Percentiles rank a stretch among this genome's conserved stretches.
Evolutionary conservation across 1,140 invertebrate species (phyloP).

Genomic region (Achroia grisella): DNA sequence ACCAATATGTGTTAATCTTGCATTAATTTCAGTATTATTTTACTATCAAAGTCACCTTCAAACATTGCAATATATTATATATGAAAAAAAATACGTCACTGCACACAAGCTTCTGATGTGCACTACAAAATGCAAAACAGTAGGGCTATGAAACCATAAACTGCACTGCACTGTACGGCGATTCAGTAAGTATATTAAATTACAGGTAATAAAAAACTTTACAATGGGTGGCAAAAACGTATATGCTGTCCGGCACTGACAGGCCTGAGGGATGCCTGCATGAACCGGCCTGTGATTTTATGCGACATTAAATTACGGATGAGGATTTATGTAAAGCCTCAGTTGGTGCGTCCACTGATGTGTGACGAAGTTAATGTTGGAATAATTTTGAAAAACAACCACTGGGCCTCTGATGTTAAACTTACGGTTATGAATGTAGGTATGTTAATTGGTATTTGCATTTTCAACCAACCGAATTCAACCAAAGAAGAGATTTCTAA

Average conservation of each 20-base stretch:
- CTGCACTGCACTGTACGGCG: slow-evolving; percentile 26
- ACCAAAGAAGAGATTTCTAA: too few relatives aligned
- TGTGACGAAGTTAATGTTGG: too few relatives aligned
- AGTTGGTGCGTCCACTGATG: background rate
- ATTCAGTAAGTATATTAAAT: slow-evolving; percentile 54
- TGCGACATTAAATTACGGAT: slow-evolving; percentile 38
- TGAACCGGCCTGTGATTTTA: slow-evolving; percentile 33
- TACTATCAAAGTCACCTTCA: too few relatives aligned
- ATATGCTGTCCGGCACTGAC: background rate
- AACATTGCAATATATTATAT: too few relatives aligned
- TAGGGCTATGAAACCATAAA: slow-evolving; percentile 41
- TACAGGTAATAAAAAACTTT: slow-evolving; percentile 42
- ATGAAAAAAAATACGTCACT: too few relatives aligned
- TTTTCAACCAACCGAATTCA: too few relatives aligned
- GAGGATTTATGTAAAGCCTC: slow-evolving; percentile 28
- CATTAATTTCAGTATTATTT: too few relatives aligned
- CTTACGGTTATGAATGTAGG: too few relatives aligned
- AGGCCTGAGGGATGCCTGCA: slow-evolving; percentile 26
- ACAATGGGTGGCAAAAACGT: slow-evolving; percentile 24
- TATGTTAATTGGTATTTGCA: too few relatives aligned
- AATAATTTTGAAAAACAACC: background rate
- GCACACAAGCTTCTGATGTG: background rate
- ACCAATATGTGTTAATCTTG: too few relatives aligned
- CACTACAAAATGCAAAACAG: slow-evolving; percentile 23
- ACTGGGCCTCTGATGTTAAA: background rate